phyloP scores from a whole-genome alignment of 2,888 invertebrate species.

The Apotomis betuletana region DNA sequence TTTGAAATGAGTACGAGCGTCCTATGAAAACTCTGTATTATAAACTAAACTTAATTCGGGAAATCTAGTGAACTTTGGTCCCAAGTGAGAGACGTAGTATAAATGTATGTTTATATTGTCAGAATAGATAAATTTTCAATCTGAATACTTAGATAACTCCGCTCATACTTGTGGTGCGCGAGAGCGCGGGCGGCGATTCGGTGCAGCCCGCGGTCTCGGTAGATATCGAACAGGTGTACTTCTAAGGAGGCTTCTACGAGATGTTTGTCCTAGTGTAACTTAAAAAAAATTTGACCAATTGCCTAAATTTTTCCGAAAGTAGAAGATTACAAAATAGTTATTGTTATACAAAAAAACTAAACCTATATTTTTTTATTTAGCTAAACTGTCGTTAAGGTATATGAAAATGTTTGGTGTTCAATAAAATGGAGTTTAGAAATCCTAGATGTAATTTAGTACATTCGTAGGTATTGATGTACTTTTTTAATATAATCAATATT shows the following conservation, averaged over 20 bases:
- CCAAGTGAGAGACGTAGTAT: constrained; percentile 34
- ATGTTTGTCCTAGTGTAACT: constrained; percentile 54
- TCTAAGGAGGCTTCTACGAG: constrained; percentile 44
- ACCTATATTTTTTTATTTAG: constrained; percentile 82
- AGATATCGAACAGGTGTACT: constrained; percentile 35
- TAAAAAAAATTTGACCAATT: constrained; percentile 65
- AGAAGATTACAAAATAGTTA: constrained; percentile 68
- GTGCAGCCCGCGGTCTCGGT: background rate
- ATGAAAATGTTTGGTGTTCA: constrained; percentile 76
- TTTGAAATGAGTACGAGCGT: constrained; percentile 7
- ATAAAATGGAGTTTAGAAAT: constrained; percentile 69
- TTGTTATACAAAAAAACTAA: constrained; percentile 70
- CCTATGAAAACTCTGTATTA: constrained; percentile 14
- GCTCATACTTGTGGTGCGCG: background rate
- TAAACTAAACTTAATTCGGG: constrained; percentile 25
- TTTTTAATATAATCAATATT: constrained; percentile 54
- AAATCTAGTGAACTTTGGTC: constrained; percentile 25
- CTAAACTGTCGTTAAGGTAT: constrained; percentile 77
- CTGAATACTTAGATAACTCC: background rate
- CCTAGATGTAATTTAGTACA: constrained; percentile 65
- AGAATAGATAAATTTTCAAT: constrained; percentile 17
- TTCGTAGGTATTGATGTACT: constrained; percentile 62
- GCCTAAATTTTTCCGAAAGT: constrained; percentile 69
- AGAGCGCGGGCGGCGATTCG: background rate
- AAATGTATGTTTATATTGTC: constrained; percentile 29